Conservation (phyloP, 1,140 invertebrate genomes). For the Diachasmimorpha longicaudata region DNA sequence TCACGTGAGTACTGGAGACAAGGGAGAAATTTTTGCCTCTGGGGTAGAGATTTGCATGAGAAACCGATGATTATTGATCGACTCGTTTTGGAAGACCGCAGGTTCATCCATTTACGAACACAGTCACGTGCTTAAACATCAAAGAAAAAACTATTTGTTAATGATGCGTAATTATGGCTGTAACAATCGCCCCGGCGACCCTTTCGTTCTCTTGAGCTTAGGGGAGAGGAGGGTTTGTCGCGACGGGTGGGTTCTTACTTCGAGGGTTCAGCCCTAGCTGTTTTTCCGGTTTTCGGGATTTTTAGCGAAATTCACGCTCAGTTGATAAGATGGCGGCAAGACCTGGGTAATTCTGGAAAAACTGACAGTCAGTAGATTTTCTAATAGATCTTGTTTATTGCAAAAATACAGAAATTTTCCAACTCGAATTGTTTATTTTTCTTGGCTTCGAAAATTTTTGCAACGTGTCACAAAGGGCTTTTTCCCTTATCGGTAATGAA, state of each 20-base stretch:
- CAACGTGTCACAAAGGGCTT: too few species aligned
- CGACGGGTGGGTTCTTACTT: neutral
- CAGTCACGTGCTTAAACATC: constrained; percentile 40
- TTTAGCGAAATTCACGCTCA: neutral
- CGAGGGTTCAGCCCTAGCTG: neutral
- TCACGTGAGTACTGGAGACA: neutral
- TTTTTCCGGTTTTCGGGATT: neutral
- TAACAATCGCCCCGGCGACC: constrained; percentile 36
- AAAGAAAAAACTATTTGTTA: constrained; percentile 50
- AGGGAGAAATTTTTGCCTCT: neutral
- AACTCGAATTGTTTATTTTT: too few species aligned
- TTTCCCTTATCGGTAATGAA: too few species aligned
- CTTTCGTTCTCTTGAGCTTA: neutral
- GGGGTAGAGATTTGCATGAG: neutral
- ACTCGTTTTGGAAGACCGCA: neutral
- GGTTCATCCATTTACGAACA: neutral
- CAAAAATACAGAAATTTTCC: too few species aligned
- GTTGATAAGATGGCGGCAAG: too few species aligned
- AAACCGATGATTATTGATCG: neutral
- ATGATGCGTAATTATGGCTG: constrained; percentile 48
- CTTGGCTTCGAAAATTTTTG: too few species aligned
- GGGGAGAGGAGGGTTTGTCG: neutral
- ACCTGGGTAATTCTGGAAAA: too few species aligned
- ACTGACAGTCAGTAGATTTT: too few species aligned
- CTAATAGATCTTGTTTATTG: too few species aligned